Percentiles rank a stretch among this genome's conserved stretches.
Evolutionary conservation across 2,797 vertebrate genomes (phyloP).

Genomic region (Phataginus tricuspis): DNA sequence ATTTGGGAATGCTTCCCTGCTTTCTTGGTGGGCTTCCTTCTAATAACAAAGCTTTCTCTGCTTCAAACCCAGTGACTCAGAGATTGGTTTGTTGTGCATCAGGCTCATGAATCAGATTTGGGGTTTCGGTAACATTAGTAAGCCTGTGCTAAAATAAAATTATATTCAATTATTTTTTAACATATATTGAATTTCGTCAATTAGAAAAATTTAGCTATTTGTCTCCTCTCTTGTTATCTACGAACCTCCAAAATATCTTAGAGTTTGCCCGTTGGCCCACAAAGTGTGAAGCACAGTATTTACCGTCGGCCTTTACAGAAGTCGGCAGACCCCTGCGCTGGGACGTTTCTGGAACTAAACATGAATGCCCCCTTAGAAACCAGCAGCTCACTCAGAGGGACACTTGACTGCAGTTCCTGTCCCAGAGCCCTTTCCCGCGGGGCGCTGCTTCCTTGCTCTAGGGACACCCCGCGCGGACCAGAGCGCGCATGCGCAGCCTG

Average conservation of each 20-base stretch:
- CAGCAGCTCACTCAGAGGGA: neutral
- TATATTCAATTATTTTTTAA: neutral
- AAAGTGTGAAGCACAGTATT: neutral
- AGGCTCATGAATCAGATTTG: too few relatives aligned
- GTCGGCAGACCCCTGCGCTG: neutral
- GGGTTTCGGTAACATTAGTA: neutral
- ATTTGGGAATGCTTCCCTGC: too few relatives aligned
- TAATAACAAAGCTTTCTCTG: too few relatives aligned
- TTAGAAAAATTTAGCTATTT: neutral
- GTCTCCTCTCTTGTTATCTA: neutral
- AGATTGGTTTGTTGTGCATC: too few relatives aligned
- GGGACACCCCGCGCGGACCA: accelerated
- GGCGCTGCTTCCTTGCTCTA: neutral
- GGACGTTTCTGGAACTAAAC: neutral
- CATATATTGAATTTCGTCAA: neutral
- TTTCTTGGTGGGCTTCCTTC: too few relatives aligned
- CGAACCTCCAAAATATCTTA: neutral
- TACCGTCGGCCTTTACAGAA: neutral
- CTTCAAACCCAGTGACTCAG: too few relatives aligned
- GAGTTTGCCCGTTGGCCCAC: neutral
- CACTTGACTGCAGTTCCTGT: neutral
- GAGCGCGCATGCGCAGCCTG: neutral
- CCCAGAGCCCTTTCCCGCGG: neutral
- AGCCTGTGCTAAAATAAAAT: neutral
- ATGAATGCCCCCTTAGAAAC: neutral